Base-by-base conservation (phyloP, 35 echinoderm and acorn worm genomes). In the Diadema setosum region DNA sequence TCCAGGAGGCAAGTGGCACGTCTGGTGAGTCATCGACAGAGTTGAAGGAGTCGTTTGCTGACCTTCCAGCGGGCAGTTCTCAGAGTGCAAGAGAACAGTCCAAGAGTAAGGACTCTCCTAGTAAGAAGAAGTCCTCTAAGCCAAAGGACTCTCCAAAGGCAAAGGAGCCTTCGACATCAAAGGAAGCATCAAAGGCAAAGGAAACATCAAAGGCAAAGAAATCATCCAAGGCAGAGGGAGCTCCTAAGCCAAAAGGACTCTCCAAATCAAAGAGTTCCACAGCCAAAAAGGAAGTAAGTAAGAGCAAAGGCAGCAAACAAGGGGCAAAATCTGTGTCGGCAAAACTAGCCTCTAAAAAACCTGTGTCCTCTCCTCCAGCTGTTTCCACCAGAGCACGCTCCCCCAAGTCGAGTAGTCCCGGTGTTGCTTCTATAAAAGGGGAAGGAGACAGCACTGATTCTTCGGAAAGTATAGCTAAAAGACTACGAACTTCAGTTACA, bases 391-490 rank as follows among this genome's bases (percentile, higher is more conserved):
- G 40, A 36, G 39, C 73, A 41, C 40, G 15, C 35, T 78, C 73
- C 37, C 73, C 73, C 20, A 78, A 78, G 37, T 1, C 40, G 29
- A 44, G 5, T 18, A 78, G 73, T 41, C 73, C 73, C 17, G 20
- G 35, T 26, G 35, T 42, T 34, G 27, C 11, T 35, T n/a, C 14
- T 2, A 14, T 44, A 39, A 78, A 78, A 41, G 9, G 35, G 24
- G 37, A 78, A 21, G 35, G 25, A 44, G 33, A 14, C 44, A 25
- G 35, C 25, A 41, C 29, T 9, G 20, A 78, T 4, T 78, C 40
- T n/a, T 78, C 73, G 24, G 40, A 15, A 42, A 78, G 73, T 78
- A 78, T 78, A n/a, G 73, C 73, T 78, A 33, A 78, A 41, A 33
- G 73, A 33, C n/a, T 78, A n/a, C 39, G 40, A 44, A 36, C 73